Percentiles rank a stretch among this genome's conserved stretches.
These are phyloP conservation scores for Columba janthina DNA, from an alignment of 2,113 vertebrate species.

Conservation along the genomic window DNA sequence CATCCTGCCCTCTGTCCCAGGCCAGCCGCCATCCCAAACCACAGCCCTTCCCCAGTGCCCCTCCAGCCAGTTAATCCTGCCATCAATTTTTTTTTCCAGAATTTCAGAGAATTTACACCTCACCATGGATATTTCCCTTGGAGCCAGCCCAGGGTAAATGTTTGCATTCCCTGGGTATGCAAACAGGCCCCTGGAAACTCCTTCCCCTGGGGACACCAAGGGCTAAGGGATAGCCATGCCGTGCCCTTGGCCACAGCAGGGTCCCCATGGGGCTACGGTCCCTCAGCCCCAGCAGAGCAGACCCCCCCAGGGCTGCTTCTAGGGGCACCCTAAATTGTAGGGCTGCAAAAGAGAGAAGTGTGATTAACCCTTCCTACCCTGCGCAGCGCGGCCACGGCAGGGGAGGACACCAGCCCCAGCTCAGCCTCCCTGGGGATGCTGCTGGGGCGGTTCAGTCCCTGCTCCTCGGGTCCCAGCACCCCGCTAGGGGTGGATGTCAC, in stretches of 20 bases:
- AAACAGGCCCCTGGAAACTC: conserved; percentile 2
- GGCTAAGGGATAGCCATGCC: not conserved
- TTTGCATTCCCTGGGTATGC: not conserved
- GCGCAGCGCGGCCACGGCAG: fast-evolving
- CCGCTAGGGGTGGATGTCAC: not conserved
- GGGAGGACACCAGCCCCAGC: not conserved
- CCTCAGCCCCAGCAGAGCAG: not conserved
- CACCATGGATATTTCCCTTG: conserved; percentile 1
- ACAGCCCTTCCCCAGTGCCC: not conserved
- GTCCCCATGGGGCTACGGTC: not conserved
- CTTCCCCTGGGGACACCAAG: not conserved
- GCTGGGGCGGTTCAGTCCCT: not conserved
- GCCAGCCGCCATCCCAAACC: not conserved
- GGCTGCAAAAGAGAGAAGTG: not conserved
- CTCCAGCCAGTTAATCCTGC: not conserved
- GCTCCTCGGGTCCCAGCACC: not conserved
- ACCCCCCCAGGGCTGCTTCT: not conserved
- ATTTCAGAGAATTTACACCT: conserved; percentile 18
- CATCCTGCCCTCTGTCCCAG: not conserved
- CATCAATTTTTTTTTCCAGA: not conserved
- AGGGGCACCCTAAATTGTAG: not conserved
- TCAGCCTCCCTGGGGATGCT: not conserved
- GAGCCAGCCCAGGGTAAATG: conserved; percentile 32
- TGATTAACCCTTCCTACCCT: not conserved
- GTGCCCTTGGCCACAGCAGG: not conserved